Base-by-base conservation (phyloP, 64 coral and sea anemone genomes). In the Catalaphyllia jardinei region DNA sequence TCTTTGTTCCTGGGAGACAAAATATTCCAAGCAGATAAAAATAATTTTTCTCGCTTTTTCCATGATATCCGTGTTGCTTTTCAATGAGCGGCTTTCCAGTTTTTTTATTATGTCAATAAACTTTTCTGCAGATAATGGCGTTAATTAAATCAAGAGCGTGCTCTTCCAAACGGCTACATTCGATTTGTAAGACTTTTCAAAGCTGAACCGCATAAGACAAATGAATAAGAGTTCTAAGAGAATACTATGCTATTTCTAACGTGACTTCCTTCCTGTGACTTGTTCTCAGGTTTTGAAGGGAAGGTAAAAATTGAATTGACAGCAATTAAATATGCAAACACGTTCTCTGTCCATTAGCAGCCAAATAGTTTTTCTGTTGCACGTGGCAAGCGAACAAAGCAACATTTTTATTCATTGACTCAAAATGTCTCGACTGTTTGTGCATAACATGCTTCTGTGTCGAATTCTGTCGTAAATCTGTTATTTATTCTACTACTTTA, bases 131-230 rank as follows among this genome's bases (percentile, higher is more conserved):
- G 81, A 71, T 62, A 85, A 85, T 85, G 67, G 81, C 52, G 62
- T 71, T 85, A 85, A 85, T 85, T 85, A 85, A 85, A 85, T 69
- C 62, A 85, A 71, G 81, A 85, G 46, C 33, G 17, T 85, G 62
- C 71, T 62, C 4, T 83, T 62, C 12, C 4, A 31, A 10, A 17
- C 10, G 19, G 60, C 81, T 15, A 28, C 39, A 22, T 25, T 7
- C 39, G 20, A 13, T 60, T 80, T 54, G 61, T 17, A 25, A 46
- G 42, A 31, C 50, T 31, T 31, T 57, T 15, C 6, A 61, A 31
- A 10, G 55, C 31, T 67, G 1, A 65, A 82, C 79, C 79, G 29
- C 79, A 64, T 4, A 29, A 80, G 18, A 11, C 11, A 57, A 12
- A 69, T 5, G 29, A 25, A 39, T 33, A 55, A 67, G 57, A 24